These are phyloP conservation scores for Euphydryas editha DNA, from an alignment of 2,888 invertebrate genomes.

Conservation along the genomic window DNA sequence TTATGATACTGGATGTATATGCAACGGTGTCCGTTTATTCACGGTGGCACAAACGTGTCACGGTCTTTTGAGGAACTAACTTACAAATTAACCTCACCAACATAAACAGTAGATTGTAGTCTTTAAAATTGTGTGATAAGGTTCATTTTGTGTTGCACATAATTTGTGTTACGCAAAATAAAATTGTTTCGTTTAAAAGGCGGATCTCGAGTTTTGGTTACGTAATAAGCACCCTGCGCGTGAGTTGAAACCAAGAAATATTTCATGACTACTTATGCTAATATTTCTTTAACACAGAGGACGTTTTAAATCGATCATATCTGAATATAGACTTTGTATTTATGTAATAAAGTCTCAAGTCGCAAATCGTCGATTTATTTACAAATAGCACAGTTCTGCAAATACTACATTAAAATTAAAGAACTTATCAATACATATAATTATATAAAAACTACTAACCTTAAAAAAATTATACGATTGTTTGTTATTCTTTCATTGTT, in stretches of 20 bases:
- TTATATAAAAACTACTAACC: neutral
- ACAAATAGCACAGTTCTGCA: no score
- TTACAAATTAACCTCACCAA: slow-evolving; percentile 12
- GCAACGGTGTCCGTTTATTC: slow-evolving; percentile 72
- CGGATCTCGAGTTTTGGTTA: slow-evolving; percentile 66
- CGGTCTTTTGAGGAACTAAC: slow-evolving; percentile 56
- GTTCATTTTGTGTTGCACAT: slow-evolving; percentile 34
- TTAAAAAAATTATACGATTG: neutral
- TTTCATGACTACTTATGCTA: slow-evolving; percentile 66
- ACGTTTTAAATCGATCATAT: slow-evolving; percentile 26
- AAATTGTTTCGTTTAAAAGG: slow-evolving; percentile 50
- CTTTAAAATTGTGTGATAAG: slow-evolving; percentile 31
- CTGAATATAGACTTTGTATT: slow-evolving; percentile 16
- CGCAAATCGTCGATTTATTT: no score
- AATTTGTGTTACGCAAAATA: slow-evolving; percentile 24
- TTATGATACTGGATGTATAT: slow-evolving; percentile 56
- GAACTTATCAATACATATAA: neutral
- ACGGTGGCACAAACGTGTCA: slow-evolving; percentile 75
- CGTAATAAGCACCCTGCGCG: slow-evolving; percentile 69
- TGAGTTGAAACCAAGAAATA: slow-evolving; percentile 67
- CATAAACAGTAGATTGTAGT: neutral
- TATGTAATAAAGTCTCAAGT: neutral
- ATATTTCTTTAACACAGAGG: slow-evolving; percentile 54
- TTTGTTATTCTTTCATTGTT: neutral
- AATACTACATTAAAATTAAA: neutral